These are phyloP conservation scores for Sebastes cheni DNA, from an alignment of 2,797 vertebrate species.

Conservation along the genomic window DNA sequence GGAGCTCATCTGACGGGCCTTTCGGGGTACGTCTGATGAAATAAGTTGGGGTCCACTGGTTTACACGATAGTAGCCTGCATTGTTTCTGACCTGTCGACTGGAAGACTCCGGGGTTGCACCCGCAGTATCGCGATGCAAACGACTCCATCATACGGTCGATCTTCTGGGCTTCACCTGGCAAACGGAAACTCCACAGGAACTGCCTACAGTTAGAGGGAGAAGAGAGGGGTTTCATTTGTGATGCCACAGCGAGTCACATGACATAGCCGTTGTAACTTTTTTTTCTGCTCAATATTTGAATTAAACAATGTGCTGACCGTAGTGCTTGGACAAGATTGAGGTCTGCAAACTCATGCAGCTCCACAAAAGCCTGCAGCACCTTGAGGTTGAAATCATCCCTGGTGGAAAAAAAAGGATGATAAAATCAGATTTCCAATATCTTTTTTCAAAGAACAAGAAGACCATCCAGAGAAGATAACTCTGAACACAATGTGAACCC, in stretches of 20 bases:
- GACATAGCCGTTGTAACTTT: not conserved
- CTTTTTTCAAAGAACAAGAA: not conserved
- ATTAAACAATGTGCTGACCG: constrained; percentile 78
- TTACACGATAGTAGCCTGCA: not conserved
- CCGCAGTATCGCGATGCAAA: constrained; percentile 96
- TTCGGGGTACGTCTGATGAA: not conserved
- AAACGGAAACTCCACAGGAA: constrained; percentile 98
- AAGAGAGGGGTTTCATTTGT: not conserved
- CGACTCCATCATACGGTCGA: constrained; percentile 98
- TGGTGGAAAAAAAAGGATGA: constrained; percentile 60
- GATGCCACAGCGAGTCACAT: not conserved
- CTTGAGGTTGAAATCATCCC: constrained; percentile 98
- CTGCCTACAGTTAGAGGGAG: constrained; percentile 80
- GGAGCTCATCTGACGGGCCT: not conserved
- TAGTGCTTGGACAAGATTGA: constrained; percentile 95
- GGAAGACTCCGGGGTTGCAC: constrained; percentile 97
- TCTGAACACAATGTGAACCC: constrained; percentile 23
- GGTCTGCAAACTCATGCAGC: constrained; percentile 97
- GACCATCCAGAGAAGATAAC: constrained; percentile 2
- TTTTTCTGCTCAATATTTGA: not conserved
- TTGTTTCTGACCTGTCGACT: constrained; percentile 90
- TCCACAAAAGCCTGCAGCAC: constrained; percentile 98
- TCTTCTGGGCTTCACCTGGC: constrained; percentile 98
- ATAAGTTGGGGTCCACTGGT: not conserved
- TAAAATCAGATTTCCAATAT: not conserved